Conservation (phyloP, 2,113 vertebrate species). For the Pseudorasbora parva region DNA sequence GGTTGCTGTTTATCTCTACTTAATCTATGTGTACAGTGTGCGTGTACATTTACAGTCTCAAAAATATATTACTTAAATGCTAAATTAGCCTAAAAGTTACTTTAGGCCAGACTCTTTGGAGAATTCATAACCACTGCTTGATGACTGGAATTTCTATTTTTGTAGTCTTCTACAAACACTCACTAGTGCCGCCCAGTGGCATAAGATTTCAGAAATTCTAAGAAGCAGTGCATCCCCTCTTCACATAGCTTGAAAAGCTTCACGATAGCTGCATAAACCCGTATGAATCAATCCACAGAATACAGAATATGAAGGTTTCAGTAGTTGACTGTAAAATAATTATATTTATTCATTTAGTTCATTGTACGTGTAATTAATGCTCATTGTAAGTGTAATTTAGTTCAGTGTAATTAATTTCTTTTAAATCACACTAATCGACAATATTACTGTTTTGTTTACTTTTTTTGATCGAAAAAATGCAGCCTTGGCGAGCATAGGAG, state of each 20-base stretch:
- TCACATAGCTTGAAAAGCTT: slow-evolving; percentile 18
- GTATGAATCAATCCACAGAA: background rate
- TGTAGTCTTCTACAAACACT: slow-evolving; percentile 23
- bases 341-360: background rate
- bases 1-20: background rate
- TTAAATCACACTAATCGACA: background rate
- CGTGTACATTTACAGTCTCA: background rate
- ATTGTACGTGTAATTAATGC: no score
- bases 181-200: slow-evolving; percentile 47
- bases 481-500: background rate
- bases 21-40: background rate
- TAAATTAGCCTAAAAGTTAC: background rate
- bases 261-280: background rate
- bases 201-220: background rate
- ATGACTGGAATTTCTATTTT: slow-evolving; percentile 22
- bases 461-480: background rate
- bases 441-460: background rate
- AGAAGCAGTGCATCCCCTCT: slow-evolving; percentile 34
- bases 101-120: background rate
- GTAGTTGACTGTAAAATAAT: background rate
- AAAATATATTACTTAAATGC: background rate
- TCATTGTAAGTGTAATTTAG: no score
- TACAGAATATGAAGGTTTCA: background rate
- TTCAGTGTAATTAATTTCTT: no score
- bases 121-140: slow-evolving; percentile 20